Percentiles rank a stretch among this genome's conserved stretches.
These are phyloP conservation scores for Achatina immaculata DNA, from an alignment of 1,140 invertebrate species.

Conservation along the genomic window DNA sequence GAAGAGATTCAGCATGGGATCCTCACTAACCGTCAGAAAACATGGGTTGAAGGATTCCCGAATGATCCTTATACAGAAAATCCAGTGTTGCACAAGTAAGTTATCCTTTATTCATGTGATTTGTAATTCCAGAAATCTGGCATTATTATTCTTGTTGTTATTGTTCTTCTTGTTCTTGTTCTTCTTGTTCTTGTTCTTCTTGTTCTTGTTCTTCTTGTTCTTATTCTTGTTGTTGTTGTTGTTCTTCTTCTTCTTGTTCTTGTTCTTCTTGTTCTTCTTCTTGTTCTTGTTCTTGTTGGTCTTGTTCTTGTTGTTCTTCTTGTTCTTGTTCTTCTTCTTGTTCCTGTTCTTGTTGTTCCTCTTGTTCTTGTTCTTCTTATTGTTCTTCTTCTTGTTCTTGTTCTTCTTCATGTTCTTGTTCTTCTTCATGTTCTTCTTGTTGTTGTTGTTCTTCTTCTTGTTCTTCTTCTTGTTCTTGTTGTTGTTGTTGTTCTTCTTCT, in stretches of 20 bases:
- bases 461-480: too few species aligned
- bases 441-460: too few species aligned
- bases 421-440: neutral
- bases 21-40: constrained; percentile 58
- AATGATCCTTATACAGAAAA: constrained; percentile 67
- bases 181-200: neutral
- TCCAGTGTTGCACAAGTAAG: constrained; percentile 67
- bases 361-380: too few species aligned
- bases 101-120: neutral
- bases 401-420: neutral
- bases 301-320: neutral
- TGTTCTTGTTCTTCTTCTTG: neutral
- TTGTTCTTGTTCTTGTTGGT: neutral
- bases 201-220: neutral
- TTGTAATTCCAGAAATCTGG: too few species aligned
- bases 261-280: too few species aligned
- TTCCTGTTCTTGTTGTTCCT: too few species aligned
- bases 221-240: too few species aligned
- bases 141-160: too few species aligned
- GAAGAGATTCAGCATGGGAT: constrained; percentile 60
- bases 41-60: constrained; percentile 67
- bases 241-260: too few species aligned
- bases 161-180: neutral
- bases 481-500: neutral
- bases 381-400: neutral